Evolutionary conservation across 1,140 invertebrate species (phyloP).

Genomic region (Diuraphis noxia): DNA sequence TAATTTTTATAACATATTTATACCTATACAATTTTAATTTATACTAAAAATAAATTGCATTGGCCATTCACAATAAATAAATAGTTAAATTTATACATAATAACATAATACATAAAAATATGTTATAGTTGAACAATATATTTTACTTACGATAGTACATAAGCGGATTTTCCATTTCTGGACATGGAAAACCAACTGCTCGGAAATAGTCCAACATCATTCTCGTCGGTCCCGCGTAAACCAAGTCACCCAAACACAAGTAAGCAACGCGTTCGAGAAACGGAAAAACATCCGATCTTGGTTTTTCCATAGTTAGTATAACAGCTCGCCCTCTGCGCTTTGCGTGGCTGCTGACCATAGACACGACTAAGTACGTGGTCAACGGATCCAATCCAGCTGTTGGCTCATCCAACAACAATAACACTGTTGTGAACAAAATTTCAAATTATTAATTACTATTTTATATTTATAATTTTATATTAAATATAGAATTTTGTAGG

Average conservation of each 20-base stretch:
- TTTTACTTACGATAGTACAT: slow-evolving; percentile 86
- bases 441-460: not conserved
- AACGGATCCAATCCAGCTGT: slow-evolving; percentile 88
- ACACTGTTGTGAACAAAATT: slow-evolving; percentile 64
- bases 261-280: slow-evolving; percentile 84
- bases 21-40: not conserved
- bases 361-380: slow-evolving; percentile 89
- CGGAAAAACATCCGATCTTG: slow-evolving; percentile 88
- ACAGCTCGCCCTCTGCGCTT: slow-evolving; percentile 88
- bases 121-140: not conserved
- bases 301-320: slow-evolving; percentile 88
- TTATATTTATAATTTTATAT: not conserved
- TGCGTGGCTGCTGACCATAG: slow-evolving; percentile 88
- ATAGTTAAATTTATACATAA: not conserved
- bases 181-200: slow-evolving; percentile 89
- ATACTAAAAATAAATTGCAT: not conserved
- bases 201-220: slow-evolving; percentile 90
- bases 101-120: not conserved
- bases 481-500: not conserved
- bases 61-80: too few relatives aligned
- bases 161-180: slow-evolving; percentile 86
- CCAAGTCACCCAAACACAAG: slow-evolving; percentile 84
- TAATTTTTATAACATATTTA: not conserved
- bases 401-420: slow-evolving; percentile 85
- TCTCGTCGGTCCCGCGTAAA: slow-evolving; percentile 86